These are phyloP conservation scores for Batillaria attramentaria DNA, from an alignment of 1,140 invertebrate species.

Conservation along the genomic window DNA sequence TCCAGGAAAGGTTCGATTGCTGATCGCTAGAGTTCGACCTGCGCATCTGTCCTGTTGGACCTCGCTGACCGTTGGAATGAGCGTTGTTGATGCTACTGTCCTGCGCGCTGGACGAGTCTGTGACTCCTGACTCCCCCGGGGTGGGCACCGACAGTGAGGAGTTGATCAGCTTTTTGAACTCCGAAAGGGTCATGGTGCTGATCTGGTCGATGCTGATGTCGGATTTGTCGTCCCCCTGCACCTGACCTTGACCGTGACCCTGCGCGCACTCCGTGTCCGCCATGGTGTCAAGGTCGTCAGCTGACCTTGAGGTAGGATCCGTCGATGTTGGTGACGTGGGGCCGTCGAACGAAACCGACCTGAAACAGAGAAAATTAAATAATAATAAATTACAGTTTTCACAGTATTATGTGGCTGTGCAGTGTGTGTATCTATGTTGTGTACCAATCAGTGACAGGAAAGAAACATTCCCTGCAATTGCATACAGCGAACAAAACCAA, in stretches of 20 bases:
- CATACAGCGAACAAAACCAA: no score
- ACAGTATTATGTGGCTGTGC: not conserved
- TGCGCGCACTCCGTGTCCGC: slow-evolving; percentile 16
- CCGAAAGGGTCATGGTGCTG: slow-evolving; percentile 64
- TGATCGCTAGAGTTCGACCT: not conserved
- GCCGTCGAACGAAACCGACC: slow-evolving; percentile 33
- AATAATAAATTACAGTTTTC: not conserved
- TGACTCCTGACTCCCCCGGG: not conserved
- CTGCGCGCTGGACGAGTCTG: not conserved
- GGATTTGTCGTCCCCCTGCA: not conserved
- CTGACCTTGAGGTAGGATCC: slow-evolving; percentile 4
- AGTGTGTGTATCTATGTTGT: no score
- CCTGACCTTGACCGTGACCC: not conserved
- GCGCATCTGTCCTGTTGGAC: slow-evolving; percentile 38
- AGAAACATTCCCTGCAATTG: no score
- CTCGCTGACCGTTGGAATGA: not conserved
- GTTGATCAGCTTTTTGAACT: slow-evolving; percentile 64
- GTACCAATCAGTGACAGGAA: no score
- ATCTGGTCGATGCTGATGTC: slow-evolving; percentile 45
- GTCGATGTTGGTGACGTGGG: slow-evolving; percentile 23
- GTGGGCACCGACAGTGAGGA: slow-evolving; percentile 51
- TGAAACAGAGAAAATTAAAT: not conserved
- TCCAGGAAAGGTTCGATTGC: slow-evolving; percentile 22
- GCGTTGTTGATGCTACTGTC: no score
- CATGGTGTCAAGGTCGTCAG: slow-evolving; percentile 30